Base-by-base conservation (phyloP, 2,113 vertebrate species). In the Apodemus sylvaticus region DNA sequence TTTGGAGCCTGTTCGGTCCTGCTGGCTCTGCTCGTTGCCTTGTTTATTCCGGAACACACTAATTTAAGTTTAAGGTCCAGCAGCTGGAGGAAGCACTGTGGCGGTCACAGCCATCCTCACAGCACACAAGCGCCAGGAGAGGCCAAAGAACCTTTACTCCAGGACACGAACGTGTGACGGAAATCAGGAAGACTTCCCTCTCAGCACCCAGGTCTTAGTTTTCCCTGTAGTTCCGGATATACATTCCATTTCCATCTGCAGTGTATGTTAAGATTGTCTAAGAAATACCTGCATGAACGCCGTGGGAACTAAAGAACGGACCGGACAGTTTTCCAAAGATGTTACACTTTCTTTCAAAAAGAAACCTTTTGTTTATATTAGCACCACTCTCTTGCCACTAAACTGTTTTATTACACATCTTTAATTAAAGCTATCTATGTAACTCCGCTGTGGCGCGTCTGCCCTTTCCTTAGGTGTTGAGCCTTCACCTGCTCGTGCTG, bases 21-120 rank as follows among this genome's bases (percentile, higher is more conserved):
- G 88, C 93, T 99, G 96, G 99, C 99, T 73, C 98, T 99, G 16
- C 98, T 99, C 45, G 99, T 99, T 98, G 99, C 99, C 97, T 99
- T 99, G 98, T 99, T 99, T 96, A 99, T 99, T 97, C 99, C 99
- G 2, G 99, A 99, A 96, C 99, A 99, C 93, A 99, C 98, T 8
- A 99, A 99, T 73, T 96, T 99, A 89, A 99, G 98, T 0, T 68
- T 98, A 24, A 98, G 99, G 14, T 94, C 98, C 70, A 98, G 99
- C 96, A 99, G 96, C 74, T 99, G 99, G 99, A 99, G 99, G 98
- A 99, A 99, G 86, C 99, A 99, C 98, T 98, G 98, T 78, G 98
- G 99, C 39, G 97, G 98, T 53, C 99, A 99, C 0, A 97, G 99
- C 82, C 99, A 99, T 60, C 98, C 99, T 71, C 99, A 99, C 90